phyloP scores from a whole-genome alignment of 2,113 vertebrate genomes.

The Ancistrus triradiatus region DNA sequence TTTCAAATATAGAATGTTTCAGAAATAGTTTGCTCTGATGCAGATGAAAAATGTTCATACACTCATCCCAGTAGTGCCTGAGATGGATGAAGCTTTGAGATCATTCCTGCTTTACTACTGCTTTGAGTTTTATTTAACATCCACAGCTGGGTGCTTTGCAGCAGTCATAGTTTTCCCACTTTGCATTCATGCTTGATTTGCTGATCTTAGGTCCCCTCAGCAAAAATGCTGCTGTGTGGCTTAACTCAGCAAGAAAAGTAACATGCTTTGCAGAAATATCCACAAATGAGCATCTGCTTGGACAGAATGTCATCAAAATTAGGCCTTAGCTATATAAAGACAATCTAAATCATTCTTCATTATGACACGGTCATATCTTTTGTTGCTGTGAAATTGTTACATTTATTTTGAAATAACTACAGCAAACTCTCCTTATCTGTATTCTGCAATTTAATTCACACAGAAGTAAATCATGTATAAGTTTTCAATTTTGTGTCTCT shows the following conservation, averaged over 20 bases:
- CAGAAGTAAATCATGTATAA: too few relatives aligned
- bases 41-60: background rate
- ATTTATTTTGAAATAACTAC: too few relatives aligned
- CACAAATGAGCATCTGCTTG: conserved; percentile 4
- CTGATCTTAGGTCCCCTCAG: background rate
- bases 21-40: too few relatives aligned
- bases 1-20: too few relatives aligned
- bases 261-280: conserved; percentile 8
- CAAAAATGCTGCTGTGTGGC: background rate
- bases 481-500: too few relatives aligned
- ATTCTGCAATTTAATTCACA: too few relatives aligned
- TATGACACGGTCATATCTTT: background rate
- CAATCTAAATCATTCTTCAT: conserved; percentile 4
- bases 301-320: conserved; percentile 11
- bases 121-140: background rate
- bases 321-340: background rate
- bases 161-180: background rate
- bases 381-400: too few relatives aligned
- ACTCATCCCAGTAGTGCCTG: background rate
- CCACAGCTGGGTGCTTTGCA: background rate
- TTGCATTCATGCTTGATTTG: conserved; percentile 1
- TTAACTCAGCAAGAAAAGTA: conserved; percentile 26
- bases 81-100: background rate
- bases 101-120: background rate
- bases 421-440: too few relatives aligned